Evolutionary conservation across 2,113 vertebrate genomes (phyloP).

Genomic region (Etia nguti): DNA sequence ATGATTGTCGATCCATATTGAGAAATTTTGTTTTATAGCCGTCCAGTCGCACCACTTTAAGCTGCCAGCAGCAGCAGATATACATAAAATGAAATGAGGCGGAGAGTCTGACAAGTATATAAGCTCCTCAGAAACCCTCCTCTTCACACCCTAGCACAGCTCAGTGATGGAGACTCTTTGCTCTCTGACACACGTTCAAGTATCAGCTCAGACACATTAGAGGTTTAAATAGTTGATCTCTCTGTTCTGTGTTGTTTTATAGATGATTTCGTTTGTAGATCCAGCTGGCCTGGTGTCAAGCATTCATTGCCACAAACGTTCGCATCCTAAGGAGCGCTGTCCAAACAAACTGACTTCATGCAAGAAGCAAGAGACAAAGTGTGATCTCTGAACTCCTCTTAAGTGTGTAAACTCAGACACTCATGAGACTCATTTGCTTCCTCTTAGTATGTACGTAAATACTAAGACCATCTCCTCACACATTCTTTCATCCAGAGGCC

Average conservation of each 20-base stretch:
- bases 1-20: conserved; percentile 2
- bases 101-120: conserved; percentile 42
- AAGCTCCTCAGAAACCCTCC: conserved; percentile 9
- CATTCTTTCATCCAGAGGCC: conserved; percentile 28
- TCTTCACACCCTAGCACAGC: not conserved
- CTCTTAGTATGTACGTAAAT: conserved; percentile 28
- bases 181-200: not conserved
- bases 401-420: not conserved
- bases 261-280: not conserved
- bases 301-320: not conserved
- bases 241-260: not conserved
- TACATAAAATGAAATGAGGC: conserved; percentile 56
- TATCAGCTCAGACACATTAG: not conserved
- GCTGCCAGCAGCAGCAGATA: conserved; percentile 36
- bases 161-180: not conserved
- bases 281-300: not conserved
- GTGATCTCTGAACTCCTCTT: not conserved
- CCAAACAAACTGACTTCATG: not conserved
- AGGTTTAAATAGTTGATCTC: not conserved
- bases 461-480: conserved; percentile 5
- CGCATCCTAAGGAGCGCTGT: not conserved
- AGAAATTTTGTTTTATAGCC: conserved; percentile 43
- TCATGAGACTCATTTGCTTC: conserved; percentile 11
- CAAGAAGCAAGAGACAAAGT: not conserved
- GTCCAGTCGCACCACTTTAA: not conserved